Conservation (phyloP, 2,888 invertebrate species). For the Diploptera punctata region DNA sequence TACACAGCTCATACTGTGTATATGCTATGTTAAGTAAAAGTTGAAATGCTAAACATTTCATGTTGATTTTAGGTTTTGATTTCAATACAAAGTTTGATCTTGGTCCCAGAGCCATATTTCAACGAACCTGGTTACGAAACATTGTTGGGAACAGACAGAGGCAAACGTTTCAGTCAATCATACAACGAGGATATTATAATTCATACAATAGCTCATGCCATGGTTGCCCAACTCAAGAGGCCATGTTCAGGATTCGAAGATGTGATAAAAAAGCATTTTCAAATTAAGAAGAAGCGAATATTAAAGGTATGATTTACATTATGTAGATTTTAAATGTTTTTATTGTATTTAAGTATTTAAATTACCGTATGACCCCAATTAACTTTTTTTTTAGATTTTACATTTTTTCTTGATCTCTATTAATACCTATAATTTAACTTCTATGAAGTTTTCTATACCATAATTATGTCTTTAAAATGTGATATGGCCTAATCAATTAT, state of each 20-base stretch:
- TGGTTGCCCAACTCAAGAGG: slow-evolving; percentile 38
- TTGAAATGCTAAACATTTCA: too few relatives aligned
- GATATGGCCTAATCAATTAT: too few relatives aligned
- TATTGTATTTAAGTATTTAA: too few relatives aligned
- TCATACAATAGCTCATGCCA: slow-evolving; percentile 39
- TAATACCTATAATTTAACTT: too few relatives aligned
- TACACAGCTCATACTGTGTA: too few relatives aligned
- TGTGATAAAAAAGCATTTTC: slow-evolving; percentile 40
- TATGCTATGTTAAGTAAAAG: too few relatives aligned
- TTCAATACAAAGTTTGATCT: slow-evolving; percentile 43
- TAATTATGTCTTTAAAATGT: too few relatives aligned
- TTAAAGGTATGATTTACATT: slow-evolving; percentile 40
- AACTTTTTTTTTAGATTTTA: too few relatives aligned
- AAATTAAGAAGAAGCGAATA: slow-evolving; percentile 40
- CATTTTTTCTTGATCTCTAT: too few relatives aligned
- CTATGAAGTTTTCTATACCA: too few relatives aligned
- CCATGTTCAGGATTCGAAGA: slow-evolving; percentile 42
- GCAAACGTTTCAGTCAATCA: slow-evolving; percentile 29
- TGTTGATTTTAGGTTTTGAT: slow-evolving; percentile 42
- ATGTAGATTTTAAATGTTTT: too few relatives aligned
- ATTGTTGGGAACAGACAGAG: slow-evolving; percentile 33
- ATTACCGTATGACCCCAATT: too few relatives aligned
- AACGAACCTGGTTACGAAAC: slow-evolving; percentile 43
- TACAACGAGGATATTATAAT: slow-evolving; percentile 39
- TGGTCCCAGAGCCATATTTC: slow-evolving; percentile 43